These are phyloP conservation scores for Syndactyla subalaris DNA, from an alignment of 2,797 vertebrate genomes.

Conservation along the genomic window DNA sequence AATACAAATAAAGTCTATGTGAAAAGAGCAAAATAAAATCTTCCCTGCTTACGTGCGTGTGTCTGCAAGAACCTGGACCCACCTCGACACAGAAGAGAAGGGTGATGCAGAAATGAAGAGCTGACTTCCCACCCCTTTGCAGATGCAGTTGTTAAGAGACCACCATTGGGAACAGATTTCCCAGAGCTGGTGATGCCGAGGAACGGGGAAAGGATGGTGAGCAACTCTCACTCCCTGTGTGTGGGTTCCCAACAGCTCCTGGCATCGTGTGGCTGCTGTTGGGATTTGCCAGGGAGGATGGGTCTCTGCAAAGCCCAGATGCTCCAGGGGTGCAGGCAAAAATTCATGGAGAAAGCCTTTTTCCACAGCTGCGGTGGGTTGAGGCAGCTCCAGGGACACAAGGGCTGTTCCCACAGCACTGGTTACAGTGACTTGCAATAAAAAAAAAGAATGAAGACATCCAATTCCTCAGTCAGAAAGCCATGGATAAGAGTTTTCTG, in stretches of 20 bases:
- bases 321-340: fast-evolving
- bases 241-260: fast-evolving
- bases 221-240: fast-evolving
- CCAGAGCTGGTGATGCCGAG: background rate
- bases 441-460: background rate
- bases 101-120: background rate
- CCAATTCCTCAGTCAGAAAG: background rate
- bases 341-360: background rate
- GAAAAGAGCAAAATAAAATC: background rate
- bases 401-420: background rate
- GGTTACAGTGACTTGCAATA: background rate
- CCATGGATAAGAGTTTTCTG: background rate
- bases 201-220: fast-evolving
- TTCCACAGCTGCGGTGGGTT: fast-evolving
- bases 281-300: background rate
- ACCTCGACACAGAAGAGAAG: background rate
- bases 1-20: background rate
- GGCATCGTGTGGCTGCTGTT: fast-evolving
- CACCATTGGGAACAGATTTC: background rate
- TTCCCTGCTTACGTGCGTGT: background rate
- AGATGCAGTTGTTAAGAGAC: background rate
- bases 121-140: background rate
- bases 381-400: background rate
- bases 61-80: background rate
- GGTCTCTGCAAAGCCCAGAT: background rate